Conservation (phyloP, 2,113 vertebrate genomes). For the Tapirus terrestris region DNA sequence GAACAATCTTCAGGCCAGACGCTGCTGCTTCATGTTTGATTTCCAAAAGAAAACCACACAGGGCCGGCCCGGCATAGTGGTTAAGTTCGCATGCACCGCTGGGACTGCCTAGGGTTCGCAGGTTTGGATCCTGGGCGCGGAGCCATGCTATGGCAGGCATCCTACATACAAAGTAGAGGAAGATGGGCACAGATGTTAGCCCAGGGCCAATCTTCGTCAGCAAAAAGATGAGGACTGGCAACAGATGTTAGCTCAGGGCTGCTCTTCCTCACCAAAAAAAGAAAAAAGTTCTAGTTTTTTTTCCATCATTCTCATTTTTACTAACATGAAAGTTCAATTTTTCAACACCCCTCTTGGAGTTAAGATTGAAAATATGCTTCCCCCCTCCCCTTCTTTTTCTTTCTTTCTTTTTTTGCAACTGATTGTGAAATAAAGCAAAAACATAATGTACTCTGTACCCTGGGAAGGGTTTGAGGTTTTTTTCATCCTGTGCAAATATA, state of each 20-base stretch:
- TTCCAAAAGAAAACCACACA: neutral
- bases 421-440: conserved; percentile 57
- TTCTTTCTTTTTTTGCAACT: neutral
- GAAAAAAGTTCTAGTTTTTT: neutral
- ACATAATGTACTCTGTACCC: neutral
- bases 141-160: too few species aligned
- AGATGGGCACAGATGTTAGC: too few species aligned
- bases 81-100: too few species aligned
- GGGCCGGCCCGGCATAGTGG: too few species aligned
- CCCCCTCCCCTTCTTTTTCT: neutral
- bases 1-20: neutral
- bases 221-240: too few species aligned
- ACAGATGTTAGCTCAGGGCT: too few species aligned
- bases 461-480: neutral
- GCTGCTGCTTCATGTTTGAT: neutral
- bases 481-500: conserved; percentile 32
- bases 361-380: neutral
- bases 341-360: neutral
- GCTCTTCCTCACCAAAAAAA: neutral
- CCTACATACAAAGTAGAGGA: too few species aligned
- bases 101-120: too few species aligned
- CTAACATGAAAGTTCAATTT: conserved; percentile 30
- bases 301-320: neutral
- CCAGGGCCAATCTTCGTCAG: too few species aligned
- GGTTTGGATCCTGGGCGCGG: too few species aligned